These are phyloP conservation scores for Cariama cristata DNA, from an alignment of 2,113 vertebrate genomes.

Conservation along the genomic window DNA sequence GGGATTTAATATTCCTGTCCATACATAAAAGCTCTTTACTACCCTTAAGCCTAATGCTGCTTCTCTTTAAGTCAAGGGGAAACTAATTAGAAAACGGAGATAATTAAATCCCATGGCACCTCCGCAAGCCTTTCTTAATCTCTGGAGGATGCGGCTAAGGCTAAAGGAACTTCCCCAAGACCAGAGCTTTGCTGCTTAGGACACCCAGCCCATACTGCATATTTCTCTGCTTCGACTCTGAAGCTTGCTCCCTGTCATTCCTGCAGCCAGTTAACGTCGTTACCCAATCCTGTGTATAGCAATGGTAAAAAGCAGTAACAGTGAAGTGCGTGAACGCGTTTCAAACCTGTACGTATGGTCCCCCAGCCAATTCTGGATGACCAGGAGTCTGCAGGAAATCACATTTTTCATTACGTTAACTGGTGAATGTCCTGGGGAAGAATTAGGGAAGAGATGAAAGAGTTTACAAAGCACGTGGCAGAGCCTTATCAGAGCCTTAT, in stretches of 20 bases:
- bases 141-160: neutral
- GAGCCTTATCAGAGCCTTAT: too few species aligned
- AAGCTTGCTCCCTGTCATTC: neutral
- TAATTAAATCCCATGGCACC: neutral
- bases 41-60: neutral
- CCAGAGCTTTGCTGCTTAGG: neutral
- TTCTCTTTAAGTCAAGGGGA: neutral
- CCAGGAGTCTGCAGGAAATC: neutral
- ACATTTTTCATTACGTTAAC: rapidly evolving
- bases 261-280: too few species aligned
- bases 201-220: neutral
- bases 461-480: rapidly evolving
- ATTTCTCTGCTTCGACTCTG: neutral
- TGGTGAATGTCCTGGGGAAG: neutral
- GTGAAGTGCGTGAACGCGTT: rapidly evolving
- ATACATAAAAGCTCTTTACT: neutral
- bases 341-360: neutral
- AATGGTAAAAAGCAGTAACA: neutral
- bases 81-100: neutral
- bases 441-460: neutral
- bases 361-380: neutral
- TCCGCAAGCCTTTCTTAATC: neutral
- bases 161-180: neutral
- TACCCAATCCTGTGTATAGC: neutral
- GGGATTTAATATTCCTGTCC: neutral